Conservation (phyloP, 2,888 invertebrate genomes). For the Gisinianus flammeolus region DNA sequence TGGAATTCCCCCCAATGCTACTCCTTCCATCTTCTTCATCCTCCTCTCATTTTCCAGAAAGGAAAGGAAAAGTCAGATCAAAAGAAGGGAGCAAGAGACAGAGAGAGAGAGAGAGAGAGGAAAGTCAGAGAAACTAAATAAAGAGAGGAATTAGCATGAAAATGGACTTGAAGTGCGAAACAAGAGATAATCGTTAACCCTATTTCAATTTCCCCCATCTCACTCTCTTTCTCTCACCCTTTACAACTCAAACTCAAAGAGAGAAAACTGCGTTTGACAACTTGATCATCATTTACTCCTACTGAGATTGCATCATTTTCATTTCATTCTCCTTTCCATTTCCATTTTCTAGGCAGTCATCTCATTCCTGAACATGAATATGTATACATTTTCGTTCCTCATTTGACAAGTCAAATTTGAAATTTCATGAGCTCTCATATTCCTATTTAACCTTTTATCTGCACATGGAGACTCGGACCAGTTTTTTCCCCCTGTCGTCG, state of each 20-base stretch:
- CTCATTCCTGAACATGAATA: background rate
- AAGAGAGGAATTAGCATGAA: conserved; percentile 45
- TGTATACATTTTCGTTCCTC: no score
- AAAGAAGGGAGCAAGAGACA: background rate
- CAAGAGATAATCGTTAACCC: conserved; percentile 36
- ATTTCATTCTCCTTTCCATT: conserved; percentile 4
- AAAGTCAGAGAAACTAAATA: conserved; percentile 22
- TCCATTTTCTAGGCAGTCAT: background rate
- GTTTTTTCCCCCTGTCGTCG: no score
- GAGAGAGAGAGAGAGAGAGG: conserved; percentile 27
- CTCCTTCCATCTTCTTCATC: background rate
- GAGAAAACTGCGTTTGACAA: conserved; percentile 42
- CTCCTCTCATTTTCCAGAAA: background rate
- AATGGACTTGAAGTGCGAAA: conserved; percentile 44
- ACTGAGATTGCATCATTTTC: conserved; percentile 22
- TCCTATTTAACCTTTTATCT: conserved; percentile 8
- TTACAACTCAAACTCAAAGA: background rate
- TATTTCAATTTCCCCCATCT: background rate
- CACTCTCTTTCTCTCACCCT: conserved; percentile 4
- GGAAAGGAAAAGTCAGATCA: no score
- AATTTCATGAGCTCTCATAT: no score
- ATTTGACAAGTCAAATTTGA: conserved; percentile 1
- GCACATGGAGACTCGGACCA: background rate
- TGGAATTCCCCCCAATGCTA: background rate
- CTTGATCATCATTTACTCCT: conserved; percentile 31